Evolutionary conservation across 2,888 invertebrate species (phyloP).

Genomic region (Hyalella azteca): DNA sequence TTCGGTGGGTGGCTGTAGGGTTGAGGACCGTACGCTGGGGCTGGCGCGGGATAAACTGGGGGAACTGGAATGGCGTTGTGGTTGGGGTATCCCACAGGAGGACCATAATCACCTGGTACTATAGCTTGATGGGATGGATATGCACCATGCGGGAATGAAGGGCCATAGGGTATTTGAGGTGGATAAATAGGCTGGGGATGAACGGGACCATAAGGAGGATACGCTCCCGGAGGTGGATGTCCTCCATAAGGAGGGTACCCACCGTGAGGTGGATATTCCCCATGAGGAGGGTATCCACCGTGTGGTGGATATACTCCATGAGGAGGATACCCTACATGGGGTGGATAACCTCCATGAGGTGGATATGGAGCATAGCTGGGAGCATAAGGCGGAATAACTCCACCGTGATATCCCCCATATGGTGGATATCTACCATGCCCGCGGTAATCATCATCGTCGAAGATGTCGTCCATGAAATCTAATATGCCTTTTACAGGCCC

Average conservation of each 20-base stretch:
- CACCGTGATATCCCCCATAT: not conserved
- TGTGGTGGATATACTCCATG: not conserved
- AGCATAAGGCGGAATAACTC: not conserved
- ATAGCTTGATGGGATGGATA: not conserved
- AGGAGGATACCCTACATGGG: not conserved
- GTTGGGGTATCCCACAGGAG: not conserved
- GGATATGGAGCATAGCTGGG: no score
- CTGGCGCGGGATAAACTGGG: not conserved
- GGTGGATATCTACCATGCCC: not conserved
- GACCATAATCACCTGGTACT: not conserved
- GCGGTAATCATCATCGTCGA: not conserved
- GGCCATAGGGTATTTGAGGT: not conserved
- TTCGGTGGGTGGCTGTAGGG: not conserved
- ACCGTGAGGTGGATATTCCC: conserved; percentile 8
- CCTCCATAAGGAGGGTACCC: not conserved
- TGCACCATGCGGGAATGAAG: not conserved
- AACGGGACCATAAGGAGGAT: not conserved
- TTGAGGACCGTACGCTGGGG: not conserved
- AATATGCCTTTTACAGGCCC: not conserved
- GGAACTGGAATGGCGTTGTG: not conserved
- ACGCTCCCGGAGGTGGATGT: not conserved
- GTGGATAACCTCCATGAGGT: not conserved
- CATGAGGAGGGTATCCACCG: not conserved
- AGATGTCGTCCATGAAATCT: not conserved
- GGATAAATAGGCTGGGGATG: not conserved